A percentile compares a stretch with the other conserved stretches of the same genome.
Conservation (phyloP, 2,888 invertebrate species). For the Bellardia pandia region DNA sequence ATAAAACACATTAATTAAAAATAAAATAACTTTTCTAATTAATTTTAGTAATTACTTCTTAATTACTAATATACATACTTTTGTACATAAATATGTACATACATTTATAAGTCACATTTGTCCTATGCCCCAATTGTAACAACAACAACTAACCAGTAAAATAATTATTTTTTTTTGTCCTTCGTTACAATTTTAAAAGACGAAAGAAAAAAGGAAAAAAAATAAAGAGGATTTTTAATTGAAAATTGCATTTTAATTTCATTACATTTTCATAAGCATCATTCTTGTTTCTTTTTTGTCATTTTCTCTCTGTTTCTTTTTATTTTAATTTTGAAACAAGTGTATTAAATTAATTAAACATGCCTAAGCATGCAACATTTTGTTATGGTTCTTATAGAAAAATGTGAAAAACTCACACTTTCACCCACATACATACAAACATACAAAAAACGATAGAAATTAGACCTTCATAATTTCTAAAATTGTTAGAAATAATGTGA, state of each 20-base stretch:
- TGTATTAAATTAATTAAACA: conserved; percentile 76
- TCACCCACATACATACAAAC: not conserved
- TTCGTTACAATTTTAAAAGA: not conserved
- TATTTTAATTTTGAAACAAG: conserved; percentile 11
- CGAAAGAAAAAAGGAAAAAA: not conserved
- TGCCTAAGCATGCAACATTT: conserved; percentile 12
- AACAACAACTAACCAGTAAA: conserved; percentile 11
- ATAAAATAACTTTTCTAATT: conserved; percentile 10
- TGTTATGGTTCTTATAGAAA: conserved; percentile 20
- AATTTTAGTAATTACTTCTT: conserved; percentile 46
- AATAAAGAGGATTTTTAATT: conserved; percentile 53
- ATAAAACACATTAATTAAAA: conserved; percentile 1
- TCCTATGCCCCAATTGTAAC: conserved; percentile 3
- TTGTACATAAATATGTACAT: no score
- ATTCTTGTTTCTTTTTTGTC: conserved; percentile 27
- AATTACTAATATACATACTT: conserved; percentile 32
- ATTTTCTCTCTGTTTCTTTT: not conserved
- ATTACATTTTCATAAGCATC: conserved; percentile 70
- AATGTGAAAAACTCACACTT: not conserved
- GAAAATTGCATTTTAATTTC: conserved; percentile 73
- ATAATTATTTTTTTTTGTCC: conserved; percentile 35
- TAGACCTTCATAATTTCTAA: conserved; percentile 83
- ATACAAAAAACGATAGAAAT: conserved; percentile 3
- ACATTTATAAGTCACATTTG: not conserved
- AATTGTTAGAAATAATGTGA: not conserved